phyloP scores from a whole-genome alignment of 2,888 invertebrate genomes.

The Alsophila aescularia region DNA sequence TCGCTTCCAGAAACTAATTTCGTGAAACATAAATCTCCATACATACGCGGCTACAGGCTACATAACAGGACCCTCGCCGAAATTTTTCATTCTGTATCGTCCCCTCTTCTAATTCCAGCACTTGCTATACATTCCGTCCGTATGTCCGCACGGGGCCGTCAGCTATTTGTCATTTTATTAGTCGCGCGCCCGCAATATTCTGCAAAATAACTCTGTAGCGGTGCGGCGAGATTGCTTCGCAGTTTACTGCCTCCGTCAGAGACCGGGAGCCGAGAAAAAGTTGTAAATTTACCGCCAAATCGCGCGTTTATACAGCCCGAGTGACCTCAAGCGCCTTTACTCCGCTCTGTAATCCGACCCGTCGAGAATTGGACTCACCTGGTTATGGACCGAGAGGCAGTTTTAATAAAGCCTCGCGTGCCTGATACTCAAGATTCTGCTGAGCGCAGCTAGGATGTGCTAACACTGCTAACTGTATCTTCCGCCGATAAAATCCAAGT shows the following conservation, averaged over 20 bases:
- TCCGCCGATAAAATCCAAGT: slow-evolving; percentile 27
- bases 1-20: slow-evolving; percentile 27
- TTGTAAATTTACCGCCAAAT: slow-evolving; percentile 81
- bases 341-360: slow-evolving; percentile 62
- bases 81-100: slow-evolving; percentile 36
- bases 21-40: slow-evolving; percentile 30
- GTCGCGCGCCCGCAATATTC: slow-evolving; percentile 76
- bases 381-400: slow-evolving; percentile 49
- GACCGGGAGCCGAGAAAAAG: slow-evolving; percentile 72
- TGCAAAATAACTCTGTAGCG: slow-evolving; percentile 74
- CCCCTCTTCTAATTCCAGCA: slow-evolving; percentile 39
- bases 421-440: slow-evolving; percentile 34
- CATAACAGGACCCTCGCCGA: slow-evolving; percentile 28
- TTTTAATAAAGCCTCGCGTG: slow-evolving; percentile 53
- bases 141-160: slow-evolving; percentile 59
- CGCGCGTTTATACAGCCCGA: slow-evolving; percentile 76
- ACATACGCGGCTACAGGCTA: slow-evolving; percentile 21
- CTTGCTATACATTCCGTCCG: slow-evolving; percentile 49
- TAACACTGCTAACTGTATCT: slow-evolving; percentile 28
- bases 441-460: slow-evolving; percentile 22
- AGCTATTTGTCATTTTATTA: slow-evolving; percentile 82
- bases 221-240: slow-evolving; percentile 74
- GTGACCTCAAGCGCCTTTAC: slow-evolving; percentile 69
- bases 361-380: slow-evolving; percentile 64
- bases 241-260: slow-evolving; percentile 73